Conservation (phyloP, 2,113 vertebrate genomes). For the Pseudonaja textilis region DNA sequence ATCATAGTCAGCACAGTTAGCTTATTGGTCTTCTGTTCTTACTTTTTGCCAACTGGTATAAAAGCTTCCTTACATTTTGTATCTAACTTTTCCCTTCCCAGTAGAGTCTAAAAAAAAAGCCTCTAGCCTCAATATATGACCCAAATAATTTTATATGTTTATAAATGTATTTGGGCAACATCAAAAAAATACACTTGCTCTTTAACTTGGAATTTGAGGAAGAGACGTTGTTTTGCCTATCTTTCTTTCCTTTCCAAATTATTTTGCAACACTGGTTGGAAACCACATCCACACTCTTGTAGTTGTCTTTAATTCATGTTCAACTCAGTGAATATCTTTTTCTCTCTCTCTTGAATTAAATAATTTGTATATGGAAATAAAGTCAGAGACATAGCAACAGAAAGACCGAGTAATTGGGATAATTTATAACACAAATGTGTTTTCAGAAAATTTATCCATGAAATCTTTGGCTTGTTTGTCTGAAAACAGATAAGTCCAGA, state of each 20-base stretch:
- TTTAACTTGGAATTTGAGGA: not conserved
- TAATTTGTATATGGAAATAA: not conserved
- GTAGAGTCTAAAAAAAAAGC: not conserved
- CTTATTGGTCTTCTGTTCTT: not conserved
- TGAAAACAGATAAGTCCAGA: not conserved
- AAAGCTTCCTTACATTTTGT: not conserved
- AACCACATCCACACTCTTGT: not conserved
- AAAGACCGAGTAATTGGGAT: not conserved
- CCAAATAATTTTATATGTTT: not conserved
- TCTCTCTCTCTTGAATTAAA: not conserved
- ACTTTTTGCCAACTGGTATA: not conserved
- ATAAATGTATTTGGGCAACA: not conserved
- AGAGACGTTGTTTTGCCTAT: not conserved
- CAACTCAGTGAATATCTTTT: not conserved
- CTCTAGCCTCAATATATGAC: not conserved
- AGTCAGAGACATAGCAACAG: not conserved
- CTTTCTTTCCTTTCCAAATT: not conserved
- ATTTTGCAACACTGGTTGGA: not conserved
- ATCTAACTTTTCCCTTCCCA: not conserved
- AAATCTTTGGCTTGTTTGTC: not conserved
- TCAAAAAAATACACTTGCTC: not conserved
- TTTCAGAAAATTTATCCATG: not conserved
- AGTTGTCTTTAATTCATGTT: not conserved
- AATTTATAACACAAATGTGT: not conserved
- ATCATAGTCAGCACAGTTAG: not conserved